A percentile compares a stretch with the other conserved stretches of the same genome.
Evolutionary conservation across 2,113 vertebrate genomes (phyloP).

Genomic region (Otolemur garnettii): DNA sequence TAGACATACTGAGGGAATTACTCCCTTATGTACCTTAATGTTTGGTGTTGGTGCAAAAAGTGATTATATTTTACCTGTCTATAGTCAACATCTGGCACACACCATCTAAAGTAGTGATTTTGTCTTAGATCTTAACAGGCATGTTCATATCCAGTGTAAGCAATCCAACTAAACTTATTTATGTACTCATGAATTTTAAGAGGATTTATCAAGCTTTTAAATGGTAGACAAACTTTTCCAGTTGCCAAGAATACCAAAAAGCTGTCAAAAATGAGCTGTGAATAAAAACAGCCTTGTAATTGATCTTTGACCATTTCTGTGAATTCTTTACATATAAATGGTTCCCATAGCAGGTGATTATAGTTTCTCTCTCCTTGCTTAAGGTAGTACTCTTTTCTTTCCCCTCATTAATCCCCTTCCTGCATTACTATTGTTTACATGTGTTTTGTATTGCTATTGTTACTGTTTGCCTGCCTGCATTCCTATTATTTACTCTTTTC

Average conservation of each 20-base stretch:
- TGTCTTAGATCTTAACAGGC: slow-evolving; percentile 29
- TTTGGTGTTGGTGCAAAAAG: not conserved
- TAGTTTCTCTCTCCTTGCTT: not conserved
- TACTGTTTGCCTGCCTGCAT: not conserved
- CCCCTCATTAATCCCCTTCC: not conserved
- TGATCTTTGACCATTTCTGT: not conserved
- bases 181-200: not conserved
- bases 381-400: not conserved
- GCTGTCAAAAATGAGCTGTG: not conserved
- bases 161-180: not conserved
- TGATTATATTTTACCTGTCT: slow-evolving; percentile 7
- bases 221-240: not conserved
- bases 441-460: not conserved
- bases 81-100: not conserved
- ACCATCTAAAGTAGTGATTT: not conserved
- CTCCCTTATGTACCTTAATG: not conserved
- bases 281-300: slow-evolving; percentile 18
- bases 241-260: not conserved
- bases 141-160: not conserved
- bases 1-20: not conserved
- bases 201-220: slow-evolving; percentile 7
- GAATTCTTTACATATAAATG: not conserved
- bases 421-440: not conserved
- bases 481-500: not conserved
- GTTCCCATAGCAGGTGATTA: not conserved